Percentiles rank a stretch among this genome's conserved stretches.
Conservation (phyloP, 2,888 invertebrate genomes). For the Cephalotes varians region DNA sequence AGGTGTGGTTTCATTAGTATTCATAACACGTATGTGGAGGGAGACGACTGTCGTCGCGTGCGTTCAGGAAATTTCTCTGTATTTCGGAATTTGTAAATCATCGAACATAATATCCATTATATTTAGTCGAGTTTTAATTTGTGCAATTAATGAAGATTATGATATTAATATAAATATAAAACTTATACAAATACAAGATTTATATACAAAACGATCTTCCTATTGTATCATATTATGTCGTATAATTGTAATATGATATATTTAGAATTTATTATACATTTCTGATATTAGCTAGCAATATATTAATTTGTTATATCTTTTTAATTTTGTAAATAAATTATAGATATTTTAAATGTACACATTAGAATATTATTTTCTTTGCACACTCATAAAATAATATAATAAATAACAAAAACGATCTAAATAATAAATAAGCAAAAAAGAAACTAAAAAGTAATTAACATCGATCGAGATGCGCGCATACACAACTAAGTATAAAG, state of each 20-base stretch:
- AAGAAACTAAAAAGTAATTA: too few species aligned
- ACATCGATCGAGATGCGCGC: too few species aligned
- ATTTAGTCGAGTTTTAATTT: background rate
- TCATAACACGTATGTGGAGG: conserved; percentile 64
- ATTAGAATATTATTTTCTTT: too few species aligned
- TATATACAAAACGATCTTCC: background rate
- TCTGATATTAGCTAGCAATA: background rate
- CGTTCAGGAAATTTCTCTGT: conserved; percentile 35
- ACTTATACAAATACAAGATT: background rate
- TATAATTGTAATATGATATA: background rate
- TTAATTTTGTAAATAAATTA: too few species aligned
- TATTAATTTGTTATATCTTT: background rate
- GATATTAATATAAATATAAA: background rate
- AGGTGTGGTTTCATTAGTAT: conserved; percentile 63
- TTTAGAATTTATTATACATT: background rate
- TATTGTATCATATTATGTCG: background rate
- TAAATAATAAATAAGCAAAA: too few species aligned
- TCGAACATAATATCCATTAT: background rate
- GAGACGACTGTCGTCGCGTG: background rate
- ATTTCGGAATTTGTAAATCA: conserved; percentile 20
- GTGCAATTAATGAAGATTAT: background rate
- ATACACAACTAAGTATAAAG: too few species aligned
- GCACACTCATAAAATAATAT: too few species aligned
- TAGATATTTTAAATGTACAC: too few species aligned
- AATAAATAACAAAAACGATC: too few species aligned